phyloP scores from a whole-genome alignment of 2,113 vertebrate species.

The Columba livia region DNA sequence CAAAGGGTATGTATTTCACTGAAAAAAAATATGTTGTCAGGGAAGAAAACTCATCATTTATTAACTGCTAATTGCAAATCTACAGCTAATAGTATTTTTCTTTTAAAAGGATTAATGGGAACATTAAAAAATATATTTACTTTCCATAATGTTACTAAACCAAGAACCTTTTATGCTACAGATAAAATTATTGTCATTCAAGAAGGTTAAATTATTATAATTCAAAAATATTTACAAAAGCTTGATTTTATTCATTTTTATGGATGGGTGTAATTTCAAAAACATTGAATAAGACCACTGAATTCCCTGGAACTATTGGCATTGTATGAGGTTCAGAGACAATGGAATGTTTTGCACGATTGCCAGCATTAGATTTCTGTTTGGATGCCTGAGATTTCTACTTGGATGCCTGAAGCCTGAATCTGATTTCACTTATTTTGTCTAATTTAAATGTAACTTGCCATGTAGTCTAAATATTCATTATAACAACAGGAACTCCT shows the following conservation, averaged over 20 bases:
- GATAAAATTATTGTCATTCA: neutral
- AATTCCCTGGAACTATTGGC: neutral
- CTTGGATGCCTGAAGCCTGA: neutral
- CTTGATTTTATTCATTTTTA: neutral
- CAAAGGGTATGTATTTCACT: conserved; percentile 6
- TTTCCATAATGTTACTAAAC: neutral
- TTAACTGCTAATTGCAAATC: neutral
- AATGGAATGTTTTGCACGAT: neutral
- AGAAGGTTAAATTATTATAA: neutral
- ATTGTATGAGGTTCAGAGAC: neutral
- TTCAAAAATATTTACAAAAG: neutral
- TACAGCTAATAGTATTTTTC: neutral
- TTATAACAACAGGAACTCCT: neutral
- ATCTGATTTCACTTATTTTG: neutral
- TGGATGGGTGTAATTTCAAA: neutral
- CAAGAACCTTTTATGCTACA: neutral
- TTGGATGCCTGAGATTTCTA: neutral
- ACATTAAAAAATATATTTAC: neutral
- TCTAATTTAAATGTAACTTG: neutral
- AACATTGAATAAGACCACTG: neutral
- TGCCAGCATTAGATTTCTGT: neutral
- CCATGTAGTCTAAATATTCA: fast-evolving
- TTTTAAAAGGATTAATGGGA: neutral
- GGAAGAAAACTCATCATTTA: neutral
- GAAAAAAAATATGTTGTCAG: neutral